phyloP scores from a whole-genome alignment of 2,888 invertebrate species.

The Camptogramma bilineatum region DNA sequence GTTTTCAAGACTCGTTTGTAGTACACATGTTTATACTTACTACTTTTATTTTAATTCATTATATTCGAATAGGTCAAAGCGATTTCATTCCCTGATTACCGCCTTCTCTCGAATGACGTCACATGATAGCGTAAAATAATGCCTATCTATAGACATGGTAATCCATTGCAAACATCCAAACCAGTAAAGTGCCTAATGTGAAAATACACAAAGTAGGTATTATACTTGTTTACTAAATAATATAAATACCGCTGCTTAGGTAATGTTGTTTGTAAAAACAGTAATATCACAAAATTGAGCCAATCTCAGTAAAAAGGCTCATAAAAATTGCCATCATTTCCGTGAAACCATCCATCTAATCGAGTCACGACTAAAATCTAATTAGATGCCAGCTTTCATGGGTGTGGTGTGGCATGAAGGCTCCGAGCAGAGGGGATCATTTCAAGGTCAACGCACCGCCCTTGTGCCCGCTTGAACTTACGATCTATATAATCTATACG shows the following conservation, averaged over 20 bases:
- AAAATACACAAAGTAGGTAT: background rate
- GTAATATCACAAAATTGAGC: slow-evolving; percentile 8
- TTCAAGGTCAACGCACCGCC: slow-evolving; percentile 40
- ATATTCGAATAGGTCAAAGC: slow-evolving; percentile 33
- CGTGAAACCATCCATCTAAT: slow-evolving; percentile 24
- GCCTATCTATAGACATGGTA: slow-evolving; percentile 35
- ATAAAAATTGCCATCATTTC: slow-evolving; percentile 5
- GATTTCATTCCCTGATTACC: slow-evolving; percentile 40
- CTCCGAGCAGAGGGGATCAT: slow-evolving; percentile 27
- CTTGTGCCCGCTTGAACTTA: slow-evolving; percentile 23
- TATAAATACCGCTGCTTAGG: no score
- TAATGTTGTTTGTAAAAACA: slow-evolving; percentile 3
- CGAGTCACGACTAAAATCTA: slow-evolving; percentile 35
- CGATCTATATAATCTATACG: slow-evolving; percentile 11
- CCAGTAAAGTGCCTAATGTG: background rate
- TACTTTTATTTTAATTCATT: background rate
- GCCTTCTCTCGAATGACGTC: slow-evolving; percentile 54
- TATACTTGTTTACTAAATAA: no score
- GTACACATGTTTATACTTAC: background rate
- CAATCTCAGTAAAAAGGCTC: slow-evolving; percentile 18
- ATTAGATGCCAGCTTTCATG: slow-evolving; percentile 38
- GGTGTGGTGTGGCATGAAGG: slow-evolving; percentile 22
- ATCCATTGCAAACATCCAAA: slow-evolving; percentile 14
- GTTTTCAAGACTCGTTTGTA: background rate
- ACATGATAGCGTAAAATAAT: slow-evolving; percentile 47